These are phyloP conservation scores for Oscheius onirici DNA, from an alignment of 2,888 invertebrate genomes.

Conservation along the genomic window DNA sequence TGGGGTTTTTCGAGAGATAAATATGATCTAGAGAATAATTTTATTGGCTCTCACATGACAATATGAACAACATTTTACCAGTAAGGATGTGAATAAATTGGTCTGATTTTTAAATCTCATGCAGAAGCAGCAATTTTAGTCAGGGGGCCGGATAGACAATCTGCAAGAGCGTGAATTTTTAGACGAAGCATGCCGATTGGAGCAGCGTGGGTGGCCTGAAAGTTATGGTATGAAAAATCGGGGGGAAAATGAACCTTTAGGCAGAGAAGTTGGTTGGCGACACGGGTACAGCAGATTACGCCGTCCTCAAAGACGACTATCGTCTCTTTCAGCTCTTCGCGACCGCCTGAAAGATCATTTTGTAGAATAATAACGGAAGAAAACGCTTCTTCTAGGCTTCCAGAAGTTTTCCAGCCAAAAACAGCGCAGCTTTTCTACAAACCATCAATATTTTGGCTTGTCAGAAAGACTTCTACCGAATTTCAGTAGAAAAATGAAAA, in stretches of 20 bases:
- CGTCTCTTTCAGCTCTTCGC: slow-evolving; percentile 46
- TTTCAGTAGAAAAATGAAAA: too few species aligned
- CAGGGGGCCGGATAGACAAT: slow-evolving; percentile 48
- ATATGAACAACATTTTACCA: too few species aligned
- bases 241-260: slow-evolving; percentile 31
- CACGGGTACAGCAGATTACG: slow-evolving; percentile 32
- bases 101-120: too few species aligned
- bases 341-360: slow-evolving; percentile 28
- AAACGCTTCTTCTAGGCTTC: not conserved
- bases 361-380: not conserved
- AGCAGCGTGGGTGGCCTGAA: slow-evolving; percentile 35
- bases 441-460: too few species aligned
- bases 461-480: too few species aligned
- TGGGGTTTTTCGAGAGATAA: too few species aligned
- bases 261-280: slow-evolving; percentile 44
- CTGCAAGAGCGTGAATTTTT: slow-evolving; percentile 44
- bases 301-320: slow-evolving; percentile 52
- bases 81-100: too few species aligned
- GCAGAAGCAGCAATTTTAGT: not conserved
- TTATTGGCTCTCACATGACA: too few species aligned
- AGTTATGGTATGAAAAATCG: slow-evolving; percentile 18
- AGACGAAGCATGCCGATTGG: slow-evolving; percentile 52
- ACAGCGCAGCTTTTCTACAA: too few species aligned
- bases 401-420: too few species aligned
- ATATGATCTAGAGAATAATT: too few species aligned